Percentiles rank a stretch among this genome's conserved stretches.
Evolutionary conservation across 2,113 vertebrate genomes (phyloP).

Genomic region (Sylvietta virens): DNA sequence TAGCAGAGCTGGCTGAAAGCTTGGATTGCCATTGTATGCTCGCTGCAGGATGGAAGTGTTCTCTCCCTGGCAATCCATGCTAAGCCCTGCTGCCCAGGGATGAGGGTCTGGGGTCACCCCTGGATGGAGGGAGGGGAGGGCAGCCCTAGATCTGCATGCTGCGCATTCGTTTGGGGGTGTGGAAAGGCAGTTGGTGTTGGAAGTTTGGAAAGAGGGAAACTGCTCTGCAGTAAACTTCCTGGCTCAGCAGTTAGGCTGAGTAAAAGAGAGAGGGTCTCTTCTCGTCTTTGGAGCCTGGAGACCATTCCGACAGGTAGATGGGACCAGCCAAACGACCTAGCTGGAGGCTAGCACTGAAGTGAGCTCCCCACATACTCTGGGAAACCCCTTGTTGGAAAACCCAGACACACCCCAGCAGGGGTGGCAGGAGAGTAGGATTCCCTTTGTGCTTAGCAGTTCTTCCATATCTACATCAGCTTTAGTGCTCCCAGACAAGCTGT

Average conservation of each 20-base stretch:
- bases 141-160: background rate
- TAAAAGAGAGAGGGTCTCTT: background rate
- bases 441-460: background rate
- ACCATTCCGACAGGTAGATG: background rate
- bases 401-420: background rate
- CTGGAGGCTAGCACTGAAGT: background rate
- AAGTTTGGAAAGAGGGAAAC: background rate
- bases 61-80: background rate
- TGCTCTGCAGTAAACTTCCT: background rate
- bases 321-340: background rate
- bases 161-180: fast-evolving
- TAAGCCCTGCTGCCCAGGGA: background rate
- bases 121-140: background rate
- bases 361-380: background rate
- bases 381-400: background rate
- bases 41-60: background rate
- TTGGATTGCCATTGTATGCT: fast-evolving
- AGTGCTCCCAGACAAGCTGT: background rate
- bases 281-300: background rate
- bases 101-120: background rate
- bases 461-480: background rate
- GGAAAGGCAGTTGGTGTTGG: background rate
- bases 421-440: background rate
- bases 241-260: background rate
- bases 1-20: background rate